These are phyloP conservation scores for Coptotermes formosanus DNA, from an alignment of 1,140 invertebrate species.

Conservation along the genomic window DNA sequence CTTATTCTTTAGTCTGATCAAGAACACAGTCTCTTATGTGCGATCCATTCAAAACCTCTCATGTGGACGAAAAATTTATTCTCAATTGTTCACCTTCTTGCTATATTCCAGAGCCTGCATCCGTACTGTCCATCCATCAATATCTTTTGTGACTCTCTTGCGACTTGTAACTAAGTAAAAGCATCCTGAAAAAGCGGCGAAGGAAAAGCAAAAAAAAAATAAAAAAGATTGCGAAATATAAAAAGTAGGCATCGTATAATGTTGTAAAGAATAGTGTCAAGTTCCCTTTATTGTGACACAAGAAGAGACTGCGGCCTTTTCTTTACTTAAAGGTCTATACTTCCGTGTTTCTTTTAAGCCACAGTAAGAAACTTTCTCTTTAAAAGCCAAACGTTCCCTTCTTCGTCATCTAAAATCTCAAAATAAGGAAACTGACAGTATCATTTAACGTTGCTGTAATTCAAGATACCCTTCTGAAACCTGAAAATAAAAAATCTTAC, in stretches of 20 bases:
- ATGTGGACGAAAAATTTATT: not conserved
- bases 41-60: not conserved
- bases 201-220: not conserved
- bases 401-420: not conserved
- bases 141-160: not conserved
- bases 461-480: too few relatives aligned
- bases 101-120: not conserved
- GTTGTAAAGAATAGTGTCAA: not conserved
- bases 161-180: not conserved
- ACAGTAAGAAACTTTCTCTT: not conserved
- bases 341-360: not conserved
- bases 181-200: not conserved
- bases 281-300: not conserved
- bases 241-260: not conserved
- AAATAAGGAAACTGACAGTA: not conserved
- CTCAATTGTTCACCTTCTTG: not conserved
- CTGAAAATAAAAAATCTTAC: too few relatives aligned
- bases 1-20: not conserved
- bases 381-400: not conserved
- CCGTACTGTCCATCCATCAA: not conserved
- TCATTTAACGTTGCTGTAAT: too few relatives aligned
- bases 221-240: not conserved
- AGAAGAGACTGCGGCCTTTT: not conserved
- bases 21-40: not conserved
- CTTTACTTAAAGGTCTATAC: not conserved